A percentile compares a stretch with the other conserved stretches of the same genome.
Evolutionary conservation across 2,797 vertebrate species (phyloP).

Genomic region (Vespertilio murinus): DNA sequence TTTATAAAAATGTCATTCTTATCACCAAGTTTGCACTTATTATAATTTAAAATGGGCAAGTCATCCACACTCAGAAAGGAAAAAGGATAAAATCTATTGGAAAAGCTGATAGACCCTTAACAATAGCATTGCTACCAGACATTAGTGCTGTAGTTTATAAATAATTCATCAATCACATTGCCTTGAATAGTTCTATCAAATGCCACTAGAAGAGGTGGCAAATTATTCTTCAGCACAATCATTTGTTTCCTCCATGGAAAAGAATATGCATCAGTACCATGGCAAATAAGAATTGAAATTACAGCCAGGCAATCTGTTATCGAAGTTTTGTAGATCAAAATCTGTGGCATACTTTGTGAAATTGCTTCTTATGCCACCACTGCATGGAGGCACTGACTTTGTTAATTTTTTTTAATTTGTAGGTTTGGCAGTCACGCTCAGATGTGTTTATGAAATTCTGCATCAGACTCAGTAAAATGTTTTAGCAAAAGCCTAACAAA

Average conservation of each 20-base stretch:
- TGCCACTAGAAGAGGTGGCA: conserved; percentile 66
- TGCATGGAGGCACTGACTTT: background rate
- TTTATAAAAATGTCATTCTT: conserved; percentile 21
- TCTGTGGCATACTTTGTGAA: background rate
- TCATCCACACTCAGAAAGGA: background rate
- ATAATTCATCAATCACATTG: conserved; percentile 64
- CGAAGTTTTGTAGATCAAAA: conserved; percentile 44
- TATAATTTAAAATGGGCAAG: conserved; percentile 65
- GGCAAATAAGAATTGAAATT: conserved; percentile 68
- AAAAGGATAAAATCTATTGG: background rate
- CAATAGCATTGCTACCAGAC: background rate
- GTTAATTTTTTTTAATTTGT: conserved; percentile 15
- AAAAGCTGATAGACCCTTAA: conserved; percentile 52
- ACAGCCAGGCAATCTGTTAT: conserved; percentile 17
- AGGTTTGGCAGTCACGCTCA: background rate
- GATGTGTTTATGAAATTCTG: conserved; percentile 33
- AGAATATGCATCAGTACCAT: conserved; percentile 3
- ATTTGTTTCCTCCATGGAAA: conserved; percentile 75
- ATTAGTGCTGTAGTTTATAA: conserved; percentile 28
- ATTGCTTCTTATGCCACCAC: background rate
- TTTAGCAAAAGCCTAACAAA: background rate
- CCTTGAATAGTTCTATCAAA: conserved; percentile 73
- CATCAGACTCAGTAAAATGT: background rate
- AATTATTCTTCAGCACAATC: conserved; percentile 71
- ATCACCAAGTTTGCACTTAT: conserved; percentile 32